Evolutionary conservation across 2,797 vertebrate species (phyloP).

Genomic region (Melanogrammus aeglefinus): DNA sequence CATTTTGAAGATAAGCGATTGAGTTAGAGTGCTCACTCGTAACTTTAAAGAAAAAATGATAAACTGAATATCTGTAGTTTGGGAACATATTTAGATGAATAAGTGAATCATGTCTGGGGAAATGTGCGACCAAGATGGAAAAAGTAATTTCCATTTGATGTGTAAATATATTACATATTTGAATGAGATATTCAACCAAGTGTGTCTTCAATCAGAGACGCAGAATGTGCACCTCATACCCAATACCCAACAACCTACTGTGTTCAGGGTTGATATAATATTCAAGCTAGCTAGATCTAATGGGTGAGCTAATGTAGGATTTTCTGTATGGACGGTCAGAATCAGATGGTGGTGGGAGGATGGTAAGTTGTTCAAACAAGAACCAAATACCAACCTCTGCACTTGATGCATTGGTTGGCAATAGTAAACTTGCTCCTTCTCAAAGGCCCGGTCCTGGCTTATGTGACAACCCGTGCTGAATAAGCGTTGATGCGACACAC

Average conservation of each 20-base stretch:
- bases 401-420: neutral
- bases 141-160: slow-evolving; percentile 2
- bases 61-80: neutral
- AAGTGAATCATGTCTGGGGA: neutral
- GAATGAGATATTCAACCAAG: slow-evolving; percentile 1
- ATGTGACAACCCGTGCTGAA: neutral
- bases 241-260: neutral
- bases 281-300: neutral
- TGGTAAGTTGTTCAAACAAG: neutral
- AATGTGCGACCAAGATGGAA: neutral
- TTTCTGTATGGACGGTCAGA: neutral
- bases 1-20: neutral
- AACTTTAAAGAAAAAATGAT: neutral
- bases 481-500: neutral
- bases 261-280: neutral
- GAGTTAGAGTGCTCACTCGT: neutral
- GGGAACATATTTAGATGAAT: neutral
- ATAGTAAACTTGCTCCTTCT: neutral
- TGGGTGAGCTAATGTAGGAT: neutral
- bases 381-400: neutral
- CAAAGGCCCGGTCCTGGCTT: neutral
- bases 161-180: neutral
- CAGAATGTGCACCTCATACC: slow-evolving; percentile 1
- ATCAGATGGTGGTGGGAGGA: neutral
- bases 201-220: neutral